Evolutionary conservation across 2,113 vertebrate species (phyloP).

Genomic region (Chloropsis hardwickii): DNA sequence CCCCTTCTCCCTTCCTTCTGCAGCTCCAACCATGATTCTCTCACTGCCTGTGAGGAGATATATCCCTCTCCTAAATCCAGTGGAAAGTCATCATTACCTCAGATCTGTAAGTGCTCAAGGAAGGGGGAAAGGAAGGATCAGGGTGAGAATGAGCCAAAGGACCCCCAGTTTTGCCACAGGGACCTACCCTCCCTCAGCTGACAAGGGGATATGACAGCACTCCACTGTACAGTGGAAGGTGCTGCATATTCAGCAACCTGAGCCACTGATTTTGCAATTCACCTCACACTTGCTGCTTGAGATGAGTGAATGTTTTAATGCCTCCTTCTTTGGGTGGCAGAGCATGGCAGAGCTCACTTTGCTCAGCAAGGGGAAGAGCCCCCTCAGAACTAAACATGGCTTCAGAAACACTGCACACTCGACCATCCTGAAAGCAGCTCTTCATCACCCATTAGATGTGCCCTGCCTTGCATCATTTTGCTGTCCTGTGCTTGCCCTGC

Average conservation of each 20-base stretch:
- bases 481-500: not conserved
- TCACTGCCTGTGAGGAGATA: not conserved
- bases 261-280: not conserved
- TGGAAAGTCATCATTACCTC: not conserved
- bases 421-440: not conserved
- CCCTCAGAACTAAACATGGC: accelerated
- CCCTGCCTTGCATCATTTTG: not conserved
- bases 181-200: not conserved
- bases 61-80: not conserved
- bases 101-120: not conserved
- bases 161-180: not conserved
- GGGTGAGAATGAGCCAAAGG: not conserved
- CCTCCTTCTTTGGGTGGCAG: not conserved
- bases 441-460: not conserved
- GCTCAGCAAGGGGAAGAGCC: not conserved
- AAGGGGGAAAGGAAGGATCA: not conserved
- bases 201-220: not conserved
- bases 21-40: not conserved
- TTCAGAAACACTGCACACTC: not conserved
- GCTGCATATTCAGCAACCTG: not conserved
- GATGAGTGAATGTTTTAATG: not conserved
- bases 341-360: not conserved
- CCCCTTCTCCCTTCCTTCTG: not conserved
- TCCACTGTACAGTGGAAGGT: not conserved
- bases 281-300: not conserved